Percentiles rank a stretch among this genome's conserved stretches.
These are phyloP conservation scores for Dusona sp. DNA, from an alignment of 2,888 invertebrate genomes.

Conservation along the genomic window DNA sequence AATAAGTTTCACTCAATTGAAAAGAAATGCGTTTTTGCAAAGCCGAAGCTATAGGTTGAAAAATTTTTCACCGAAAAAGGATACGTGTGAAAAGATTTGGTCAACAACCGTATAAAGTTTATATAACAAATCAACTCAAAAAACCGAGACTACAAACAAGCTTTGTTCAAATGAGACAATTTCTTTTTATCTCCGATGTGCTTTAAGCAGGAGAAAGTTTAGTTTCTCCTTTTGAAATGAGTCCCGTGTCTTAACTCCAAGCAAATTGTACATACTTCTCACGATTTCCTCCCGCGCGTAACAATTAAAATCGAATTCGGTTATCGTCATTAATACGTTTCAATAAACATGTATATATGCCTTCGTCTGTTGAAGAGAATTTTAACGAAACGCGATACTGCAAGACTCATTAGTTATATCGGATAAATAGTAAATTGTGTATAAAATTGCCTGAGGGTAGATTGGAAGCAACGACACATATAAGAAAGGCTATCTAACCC, in stretches of 20 bases:
- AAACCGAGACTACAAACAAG: background rate
- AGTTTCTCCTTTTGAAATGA: constrained; percentile 20
- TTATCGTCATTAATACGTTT: constrained; percentile 17
- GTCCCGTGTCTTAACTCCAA: constrained; percentile 11
- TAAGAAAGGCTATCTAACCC: constrained; percentile 20
- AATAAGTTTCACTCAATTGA: background rate
- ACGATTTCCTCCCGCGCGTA: constrained; percentile 38
- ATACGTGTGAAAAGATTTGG: background rate
- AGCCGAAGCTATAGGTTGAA: background rate
- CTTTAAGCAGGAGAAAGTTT: constrained; percentile 43
- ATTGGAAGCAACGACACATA: constrained; percentile 38
- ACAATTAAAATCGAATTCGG: constrained; percentile 49
- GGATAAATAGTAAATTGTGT: constrained; percentile 57
- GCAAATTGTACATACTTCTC: constrained; percentile 43
- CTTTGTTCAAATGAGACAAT: constrained; percentile 6
- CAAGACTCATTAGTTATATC: constrained; percentile 51
- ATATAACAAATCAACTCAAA: background rate
- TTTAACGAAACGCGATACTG: constrained; percentile 48
- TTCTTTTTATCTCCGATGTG: background rate
- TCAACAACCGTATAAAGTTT: background rate
- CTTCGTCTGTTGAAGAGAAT: constrained; percentile 33
- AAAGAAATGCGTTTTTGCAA: background rate
- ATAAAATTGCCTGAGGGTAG: constrained; percentile 52
- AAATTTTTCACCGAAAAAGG: background rate
- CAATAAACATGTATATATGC: constrained; percentile 13